Base-by-base conservation (phyloP, 2,797 vertebrate genomes). In the Typhlichthys eigenmanni region DNA sequence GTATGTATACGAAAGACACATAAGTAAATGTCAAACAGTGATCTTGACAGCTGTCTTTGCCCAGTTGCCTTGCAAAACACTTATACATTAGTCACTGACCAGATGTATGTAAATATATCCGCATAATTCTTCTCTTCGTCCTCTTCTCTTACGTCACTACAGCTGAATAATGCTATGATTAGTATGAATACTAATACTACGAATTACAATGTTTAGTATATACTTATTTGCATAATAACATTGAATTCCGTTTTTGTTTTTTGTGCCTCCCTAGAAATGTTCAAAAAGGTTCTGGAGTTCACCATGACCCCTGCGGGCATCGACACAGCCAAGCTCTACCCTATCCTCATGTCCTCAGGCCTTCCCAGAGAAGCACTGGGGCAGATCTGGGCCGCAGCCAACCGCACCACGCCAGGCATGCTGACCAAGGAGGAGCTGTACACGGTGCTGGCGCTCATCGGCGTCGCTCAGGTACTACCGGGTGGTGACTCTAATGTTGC, bases 371-470 rank as follows among this genome's bases (percentile, higher is more conserved):
- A 99, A 90, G 95, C 95, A 0, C 92, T 99, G 53, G 98, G 98
- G n/a, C 97, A 98, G 80, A 98, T 99, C 72, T 99, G 98, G 98
- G 97, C 96, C 5, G 73, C 95, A 60, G 96, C 97, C 85, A 99
- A 99, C 87, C 95, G 96, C 63, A 98, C 96, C 43, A 98, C 96
- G 5, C 98, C 98, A 0, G 98, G 98, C 60, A 96, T 96, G 87
- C 93, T 99, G 62, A 98, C 97, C 52, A 99, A 98, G 84, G 97
- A 99, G 85, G 98, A 99, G 86, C 95, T 99, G 51, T 99, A 97
- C 66, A 87, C 92, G 0, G 97, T 99, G 58, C 92, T 99, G 64
- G 94, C 96, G 52, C 95, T 99, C 89, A 95, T 99, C 50, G 97
- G 94, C 0, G 91, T 96, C n/a, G 93, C 95, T 1, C 98, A 99